These are phyloP conservation scores for Drosophila barbarae DNA, from an alignment of 2,888 invertebrate genomes.

Conservation along the genomic window DNA sequence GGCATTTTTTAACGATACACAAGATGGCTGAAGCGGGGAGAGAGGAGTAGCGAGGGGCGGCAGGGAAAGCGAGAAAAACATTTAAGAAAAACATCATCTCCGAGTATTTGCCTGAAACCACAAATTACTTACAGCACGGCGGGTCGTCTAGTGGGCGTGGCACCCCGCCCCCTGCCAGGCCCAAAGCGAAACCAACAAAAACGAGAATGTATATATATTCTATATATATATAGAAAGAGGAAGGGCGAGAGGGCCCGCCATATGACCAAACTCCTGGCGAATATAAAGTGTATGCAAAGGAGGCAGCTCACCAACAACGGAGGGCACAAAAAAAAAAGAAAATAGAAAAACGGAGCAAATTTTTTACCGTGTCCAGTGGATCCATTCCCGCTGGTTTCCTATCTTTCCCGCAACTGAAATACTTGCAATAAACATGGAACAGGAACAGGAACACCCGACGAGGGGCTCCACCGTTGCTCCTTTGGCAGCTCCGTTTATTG, in stretches of 20 bases:
- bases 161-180: conserved; percentile 10
- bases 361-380: conserved; percentile 32
- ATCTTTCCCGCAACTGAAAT: conserved; percentile 56
- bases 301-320: conserved; percentile 35
- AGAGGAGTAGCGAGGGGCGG: background rate
- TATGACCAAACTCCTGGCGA: conserved; percentile 37
- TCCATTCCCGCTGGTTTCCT: conserved; percentile 55
- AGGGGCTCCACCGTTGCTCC: conserved; percentile 50
- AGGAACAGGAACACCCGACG: conserved; percentile 31
- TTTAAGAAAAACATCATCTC: conserved; percentile 74
- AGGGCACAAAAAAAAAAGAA: conserved; percentile 13
- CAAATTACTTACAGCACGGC: conserved; percentile 74
- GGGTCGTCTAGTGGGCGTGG: conserved; percentile 65
- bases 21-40: conserved; percentile 13
- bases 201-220: conserved; percentile 11
- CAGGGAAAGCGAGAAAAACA: conserved; percentile 58
- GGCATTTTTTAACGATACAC: conserved; percentile 72
- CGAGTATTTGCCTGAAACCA: conserved; percentile 73
- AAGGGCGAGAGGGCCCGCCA: conserved; percentile 11
- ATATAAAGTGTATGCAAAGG: conserved; percentile 58
- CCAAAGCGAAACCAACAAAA: conserved; percentile 26
- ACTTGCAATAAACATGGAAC: conserved; percentile 73
- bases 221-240: background rate
- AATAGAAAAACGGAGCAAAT: conserved; percentile 23
- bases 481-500: conserved; percentile 66